These are phyloP conservation scores for Antheraea mylitta DNA, from an alignment of 1,140 invertebrate genomes.

Conservation along the genomic window DNA sequence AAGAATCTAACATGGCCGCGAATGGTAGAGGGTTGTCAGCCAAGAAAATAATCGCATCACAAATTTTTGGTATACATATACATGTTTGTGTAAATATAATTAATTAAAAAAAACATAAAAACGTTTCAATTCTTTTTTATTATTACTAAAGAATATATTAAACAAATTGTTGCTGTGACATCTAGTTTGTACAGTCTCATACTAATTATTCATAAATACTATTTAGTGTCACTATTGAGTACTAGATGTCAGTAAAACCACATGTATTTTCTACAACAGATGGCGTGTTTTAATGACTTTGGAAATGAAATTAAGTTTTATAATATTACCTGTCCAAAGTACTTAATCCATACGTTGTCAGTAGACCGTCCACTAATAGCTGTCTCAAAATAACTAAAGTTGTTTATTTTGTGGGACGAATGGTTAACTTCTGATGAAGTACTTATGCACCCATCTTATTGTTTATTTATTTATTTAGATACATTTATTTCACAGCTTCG, in stretches of 20 bases:
- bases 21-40: not conserved
- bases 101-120: too few species aligned
- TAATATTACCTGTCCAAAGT: not conserved
- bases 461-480: slow-evolving; percentile 6
- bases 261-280: not conserved
- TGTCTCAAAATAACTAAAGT: slow-evolving; percentile 47
- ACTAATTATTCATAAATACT: not conserved
- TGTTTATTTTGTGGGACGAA: slow-evolving; percentile 46
- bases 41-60: not conserved
- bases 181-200: not conserved
- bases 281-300: not conserved
- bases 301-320: not conserved
- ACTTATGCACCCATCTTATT: slow-evolving; percentile 5
- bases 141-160: not conserved
- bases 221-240: slow-evolving; percentile 22
- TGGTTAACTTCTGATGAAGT: slow-evolving; percentile 43
- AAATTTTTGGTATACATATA: too few species aligned
- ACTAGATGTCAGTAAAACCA: slow-evolving; percentile 38
- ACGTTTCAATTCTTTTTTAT: too few species aligned
- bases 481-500: not conserved
- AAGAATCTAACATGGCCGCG: slow-evolving; percentile 34
- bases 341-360: slow-evolving; percentile 27
- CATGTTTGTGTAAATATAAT: too few species aligned
- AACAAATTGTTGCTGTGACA: not conserved
- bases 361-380: slow-evolving; percentile 55